These are phyloP conservation scores for Chloroclystis v-ata DNA, from an alignment of 2,888 invertebrate species.

Conservation along the genomic window DNA sequence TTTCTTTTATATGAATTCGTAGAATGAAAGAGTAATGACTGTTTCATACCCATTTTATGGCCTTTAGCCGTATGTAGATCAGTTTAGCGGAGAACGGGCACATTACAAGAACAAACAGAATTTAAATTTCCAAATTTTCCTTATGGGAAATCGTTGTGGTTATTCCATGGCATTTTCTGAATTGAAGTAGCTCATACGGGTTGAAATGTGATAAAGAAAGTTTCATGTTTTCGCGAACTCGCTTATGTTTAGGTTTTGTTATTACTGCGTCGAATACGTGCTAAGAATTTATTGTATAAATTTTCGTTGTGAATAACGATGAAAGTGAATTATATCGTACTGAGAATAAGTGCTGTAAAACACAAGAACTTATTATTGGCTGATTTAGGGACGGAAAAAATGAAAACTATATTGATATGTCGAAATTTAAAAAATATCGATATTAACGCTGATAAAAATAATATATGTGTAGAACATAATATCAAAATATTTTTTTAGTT, in stretches of 20 bases:
- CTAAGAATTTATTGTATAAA: constrained; percentile 23
- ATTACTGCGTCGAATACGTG: constrained; percentile 28
- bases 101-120: not conserved
- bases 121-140: too few relatives aligned
- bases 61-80: constrained; percentile 1
- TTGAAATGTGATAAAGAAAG: constrained; percentile 37
- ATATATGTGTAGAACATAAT: too few relatives aligned
- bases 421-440: too few relatives aligned
- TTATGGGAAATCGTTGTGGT: too few relatives aligned
- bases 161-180: too few relatives aligned
- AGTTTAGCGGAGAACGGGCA: not conserved
- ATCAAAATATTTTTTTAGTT: too few relatives aligned
- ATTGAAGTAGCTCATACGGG: constrained; percentile 20
- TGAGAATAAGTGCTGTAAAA: constrained; percentile 7
- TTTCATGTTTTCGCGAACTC: constrained; percentile 2
- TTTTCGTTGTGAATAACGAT: constrained; percentile 12
- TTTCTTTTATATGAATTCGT: constrained; percentile 8
- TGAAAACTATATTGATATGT: too few relatives aligned
- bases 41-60: constrained; percentile 1
- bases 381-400: not conserved
- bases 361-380: not conserved
- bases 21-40: constrained; percentile 10
- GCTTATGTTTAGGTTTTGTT: constrained; percentile 28
- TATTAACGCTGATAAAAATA: too few relatives aligned
- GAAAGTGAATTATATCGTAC: constrained; percentile 13